phyloP scores from a whole-genome alignment of 2,113 vertebrate species.

The Antidorcas marsupialis region DNA sequence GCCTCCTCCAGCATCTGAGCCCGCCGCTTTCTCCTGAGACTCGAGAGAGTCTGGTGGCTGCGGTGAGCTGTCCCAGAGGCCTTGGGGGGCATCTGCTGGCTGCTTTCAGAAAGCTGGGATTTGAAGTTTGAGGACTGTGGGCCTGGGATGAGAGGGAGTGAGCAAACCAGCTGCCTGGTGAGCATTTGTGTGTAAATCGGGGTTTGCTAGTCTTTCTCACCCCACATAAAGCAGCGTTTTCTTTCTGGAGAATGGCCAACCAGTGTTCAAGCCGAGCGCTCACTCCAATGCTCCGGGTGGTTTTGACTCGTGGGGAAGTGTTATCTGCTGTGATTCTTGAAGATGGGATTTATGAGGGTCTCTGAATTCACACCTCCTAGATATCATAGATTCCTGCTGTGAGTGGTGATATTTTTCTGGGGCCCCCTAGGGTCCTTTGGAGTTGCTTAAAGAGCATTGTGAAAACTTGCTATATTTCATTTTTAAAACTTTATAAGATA shows the following conservation, averaged over 20 bases:
- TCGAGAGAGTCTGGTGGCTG: no score
- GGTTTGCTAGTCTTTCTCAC: no score
- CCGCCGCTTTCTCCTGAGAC: not conserved
- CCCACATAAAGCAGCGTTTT: not conserved
- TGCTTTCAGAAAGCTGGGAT: not conserved
- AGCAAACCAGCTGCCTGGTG: not conserved
- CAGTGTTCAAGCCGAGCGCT: not conserved
- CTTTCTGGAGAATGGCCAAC: not conserved
- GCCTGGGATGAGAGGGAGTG: not conserved
- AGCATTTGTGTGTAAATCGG: rapidly evolving
- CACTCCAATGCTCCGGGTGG: rapidly evolving
- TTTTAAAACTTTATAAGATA: not conserved
- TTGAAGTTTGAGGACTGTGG: not conserved
- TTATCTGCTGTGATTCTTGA: not conserved
- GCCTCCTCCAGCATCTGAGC: not conserved
- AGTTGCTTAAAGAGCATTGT: not conserved
- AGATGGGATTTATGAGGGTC: not conserved
- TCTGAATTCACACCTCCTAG: not conserved
- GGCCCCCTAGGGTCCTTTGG: not conserved
- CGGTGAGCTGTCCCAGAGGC: no score
- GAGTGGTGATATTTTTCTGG: not conserved
- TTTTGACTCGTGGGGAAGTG: not conserved
- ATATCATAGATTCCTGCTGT: not conserved
- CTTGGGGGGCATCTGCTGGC: not conserved
- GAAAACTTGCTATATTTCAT: not conserved